These are phyloP conservation scores for Caranx melampygus DNA, from an alignment of 2,113 vertebrate species.

Conservation along the genomic window DNA sequence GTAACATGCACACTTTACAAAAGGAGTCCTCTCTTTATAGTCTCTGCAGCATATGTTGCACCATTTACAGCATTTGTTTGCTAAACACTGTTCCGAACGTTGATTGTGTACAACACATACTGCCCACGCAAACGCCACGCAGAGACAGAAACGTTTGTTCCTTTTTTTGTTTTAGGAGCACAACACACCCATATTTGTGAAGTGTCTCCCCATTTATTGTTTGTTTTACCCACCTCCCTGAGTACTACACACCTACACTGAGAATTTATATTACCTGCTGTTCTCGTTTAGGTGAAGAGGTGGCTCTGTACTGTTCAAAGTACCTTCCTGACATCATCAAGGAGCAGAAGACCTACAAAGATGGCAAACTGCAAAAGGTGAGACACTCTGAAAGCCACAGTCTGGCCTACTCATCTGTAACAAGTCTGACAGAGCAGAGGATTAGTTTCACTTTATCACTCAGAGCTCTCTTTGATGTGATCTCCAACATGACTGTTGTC, in stretches of 20 bases:
- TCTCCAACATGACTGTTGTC: not conserved
- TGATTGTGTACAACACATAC: not conserved
- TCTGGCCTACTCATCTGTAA: not conserved
- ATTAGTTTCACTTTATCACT: not conserved
- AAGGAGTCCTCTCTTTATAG: not conserved
- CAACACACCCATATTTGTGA: not conserved
- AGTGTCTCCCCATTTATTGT: not conserved
- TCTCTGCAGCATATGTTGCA: not conserved
- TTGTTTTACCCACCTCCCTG: conserved; percentile 6
- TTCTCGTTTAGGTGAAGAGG: conserved; percentile 91
- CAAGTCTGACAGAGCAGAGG: not conserved
- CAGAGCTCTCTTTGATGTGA: not conserved
- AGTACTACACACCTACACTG: not conserved
- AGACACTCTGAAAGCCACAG: not conserved
- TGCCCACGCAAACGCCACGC: not conserved
- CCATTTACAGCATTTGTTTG: not conserved
- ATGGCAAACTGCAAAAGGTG: conserved; percentile 98
- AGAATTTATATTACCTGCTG: conserved; percentile 16
- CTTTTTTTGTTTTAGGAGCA: not conserved
- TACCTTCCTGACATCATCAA: conserved; percentile 98
- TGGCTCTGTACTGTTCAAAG: conserved; percentile 98
- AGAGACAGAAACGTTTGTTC: not conserved
- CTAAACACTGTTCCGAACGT: not conserved
- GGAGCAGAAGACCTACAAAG: conserved; percentile 96
- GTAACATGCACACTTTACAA: conserved; percentile 75